Base-by-base conservation (phyloP, 2,797 vertebrate species). In the Uromys caudimaculatus region DNA sequence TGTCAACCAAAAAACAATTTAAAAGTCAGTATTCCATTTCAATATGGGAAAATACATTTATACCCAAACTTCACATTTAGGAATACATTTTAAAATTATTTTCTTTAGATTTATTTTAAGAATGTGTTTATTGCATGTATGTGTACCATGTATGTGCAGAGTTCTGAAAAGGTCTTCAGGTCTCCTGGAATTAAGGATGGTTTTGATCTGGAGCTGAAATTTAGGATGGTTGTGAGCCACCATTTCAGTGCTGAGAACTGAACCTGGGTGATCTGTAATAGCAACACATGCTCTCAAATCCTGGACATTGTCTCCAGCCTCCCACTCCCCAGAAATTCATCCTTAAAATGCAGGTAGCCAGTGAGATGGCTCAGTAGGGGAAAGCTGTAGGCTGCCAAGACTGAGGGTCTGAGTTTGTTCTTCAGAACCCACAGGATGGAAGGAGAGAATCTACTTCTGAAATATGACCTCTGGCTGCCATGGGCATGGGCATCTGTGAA, bases 41-140 rank as follows among this genome's bases (percentile, higher is more conserved):
- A 58, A 14, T 76, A 60, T 13, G 14, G 78, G 13, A 12, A 93
- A 90, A 79, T 44, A 41, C 56, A 73, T 60, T 89, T 60, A 73
- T 52, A 54, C 17, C 44, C 24, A 41, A 89, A 86, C 50, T 87
- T 89, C 21, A 91, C 76, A 35, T 78, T 27, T 38, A 32, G 44
- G 56, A 81, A 89, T 85, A 77, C 69, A 84, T 76, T 76, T 93
- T 79, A 44, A 91, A 92, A n/a, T 77, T 35, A 83, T 32, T 85
- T 85, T 44, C 44, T 44, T 44, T 44, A 44, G 44, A 44, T 44
- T 44, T 67, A 50, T 47, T 62, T 44, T 62, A 62, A 44, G 82
- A 64, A 16, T 47, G 16, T 84, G 16, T 84, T 84, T 47, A 84
- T 64, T 64, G 9, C 27, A 32, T 47, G 58, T 12, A 12, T 44